Percentiles rank a stretch among this genome's conserved stretches.
Evolutionary conservation across 2,888 invertebrate species (phyloP).

Genomic region (Ashinkailepas kermadecensis): DNA sequence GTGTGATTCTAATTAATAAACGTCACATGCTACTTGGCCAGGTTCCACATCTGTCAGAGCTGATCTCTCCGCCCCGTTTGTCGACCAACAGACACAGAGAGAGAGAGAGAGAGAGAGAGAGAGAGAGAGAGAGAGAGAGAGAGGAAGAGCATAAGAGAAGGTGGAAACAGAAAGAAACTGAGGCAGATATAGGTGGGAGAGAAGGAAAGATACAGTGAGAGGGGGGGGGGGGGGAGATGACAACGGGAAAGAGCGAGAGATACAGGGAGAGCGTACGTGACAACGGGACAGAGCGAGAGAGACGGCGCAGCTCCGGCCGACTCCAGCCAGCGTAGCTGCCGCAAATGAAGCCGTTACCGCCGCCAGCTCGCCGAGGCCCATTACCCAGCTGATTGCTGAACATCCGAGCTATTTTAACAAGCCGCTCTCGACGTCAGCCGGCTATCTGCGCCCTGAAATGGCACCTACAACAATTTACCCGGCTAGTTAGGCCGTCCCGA

Average conservation of each 20-base stretch:
- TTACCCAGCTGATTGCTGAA: neutral
- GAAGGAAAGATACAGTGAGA: no score
- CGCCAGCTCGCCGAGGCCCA: neutral
- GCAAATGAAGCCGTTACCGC: neutral
- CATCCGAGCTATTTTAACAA: constrained; percentile 14
- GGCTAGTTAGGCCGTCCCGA: constrained; percentile 2
- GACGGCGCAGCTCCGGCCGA: neutral
- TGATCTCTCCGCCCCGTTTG: neutral
- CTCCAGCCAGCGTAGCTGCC: neutral
- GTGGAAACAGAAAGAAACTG: no score
- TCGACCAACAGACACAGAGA: no score
- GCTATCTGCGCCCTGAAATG: neutral
- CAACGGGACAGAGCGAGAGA: no score
- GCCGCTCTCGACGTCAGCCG: neutral
- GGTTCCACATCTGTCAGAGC: neutral
- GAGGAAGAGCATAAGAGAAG: no score
- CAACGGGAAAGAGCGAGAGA: no score
- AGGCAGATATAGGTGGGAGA: no score
- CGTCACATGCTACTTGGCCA: neutral
- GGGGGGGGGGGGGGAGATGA: no score
- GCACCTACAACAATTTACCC: constrained; percentile 16
- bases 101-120: no score
- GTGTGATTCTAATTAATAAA: neutral
- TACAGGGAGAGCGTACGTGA: no score
- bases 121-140: no score